Base-by-base conservation (phyloP, 2,797 vertebrate species). In the Melopsittacus undulatus region DNA sequence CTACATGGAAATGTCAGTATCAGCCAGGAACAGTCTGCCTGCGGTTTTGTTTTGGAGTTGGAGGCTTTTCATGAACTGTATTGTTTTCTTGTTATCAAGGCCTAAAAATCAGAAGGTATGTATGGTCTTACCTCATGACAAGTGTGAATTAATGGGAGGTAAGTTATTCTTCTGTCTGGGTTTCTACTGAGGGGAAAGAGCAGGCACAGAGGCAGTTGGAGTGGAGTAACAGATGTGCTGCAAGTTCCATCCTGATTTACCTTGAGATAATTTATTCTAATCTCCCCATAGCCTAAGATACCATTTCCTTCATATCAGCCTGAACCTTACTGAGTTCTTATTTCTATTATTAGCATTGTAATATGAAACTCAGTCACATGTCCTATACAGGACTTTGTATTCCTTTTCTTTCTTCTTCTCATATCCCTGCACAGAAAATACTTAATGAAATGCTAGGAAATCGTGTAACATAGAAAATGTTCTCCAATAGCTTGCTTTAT, bases 321-420 rank as follows among this genome's bases (percentile, higher is more conserved):
- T 70, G 68, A 95, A 80, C 34, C 26, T 89, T 87, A 67, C 67
- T 7, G 61, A 77, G 68, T 83, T 95, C 63, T 87, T 77, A 66
- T 80, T 91, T 88, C 89, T 93, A 34, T 94, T 92, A 85, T 93
- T 96, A 95, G 62, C 57, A 12, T 42, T 95, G 94, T 92, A 94
- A 92, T 85, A 83, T 63, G 86, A 96, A 92, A 79, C 90, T 74
- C 38, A 61, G 62, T 95, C 62, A 68, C 0, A 0, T 83, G 80
- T 19, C 30, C 30, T 14, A 10, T 69, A 5, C 43, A 34, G 54
- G 69, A 66, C 79, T 81, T 81, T 48, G 57, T 92, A 69, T 88
- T 87, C 49, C 18, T 84, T 79, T 67, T 90, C 24, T 89, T 80
- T 83, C 40, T 90, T 94, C 75, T 76, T 87, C 89, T 80, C 48